A percentile compares a stretch with the other conserved stretches of the same genome.
Conservation (phyloP, 1,140 invertebrate species). For the Microplitis mediator region DNA sequence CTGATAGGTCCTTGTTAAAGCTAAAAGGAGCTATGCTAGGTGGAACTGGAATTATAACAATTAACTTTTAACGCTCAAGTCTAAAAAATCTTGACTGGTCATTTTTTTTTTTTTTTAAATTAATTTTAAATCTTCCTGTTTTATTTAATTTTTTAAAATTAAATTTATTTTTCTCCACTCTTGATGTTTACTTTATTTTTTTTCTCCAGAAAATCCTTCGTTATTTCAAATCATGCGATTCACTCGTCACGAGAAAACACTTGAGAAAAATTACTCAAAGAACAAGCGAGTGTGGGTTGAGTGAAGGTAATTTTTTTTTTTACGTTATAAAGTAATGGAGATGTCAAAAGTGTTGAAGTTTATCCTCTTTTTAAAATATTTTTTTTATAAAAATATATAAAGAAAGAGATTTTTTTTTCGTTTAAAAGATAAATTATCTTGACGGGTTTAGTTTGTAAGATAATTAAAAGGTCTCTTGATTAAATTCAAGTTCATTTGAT, state of each 20-base stretch:
- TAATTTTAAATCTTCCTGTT: neutral
- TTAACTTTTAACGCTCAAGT: slow-evolving; percentile 37
- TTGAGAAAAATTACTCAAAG: neutral
- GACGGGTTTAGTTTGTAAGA: neutral
- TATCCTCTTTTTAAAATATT: no score
- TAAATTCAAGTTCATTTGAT: neutral
- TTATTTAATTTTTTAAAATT: neutral
- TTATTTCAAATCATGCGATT: neutral
- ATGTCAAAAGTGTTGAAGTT: no score
- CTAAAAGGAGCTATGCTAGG: slow-evolving; percentile 83
- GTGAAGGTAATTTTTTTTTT: neutral
- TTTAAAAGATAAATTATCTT: no score
- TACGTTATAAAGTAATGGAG: no score
- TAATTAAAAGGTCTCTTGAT: slow-evolving; percentile 5
- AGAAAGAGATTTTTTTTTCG: no score
- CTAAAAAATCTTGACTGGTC: slow-evolving; percentile 21
- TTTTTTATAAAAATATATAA: no score
- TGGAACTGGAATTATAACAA: slow-evolving; percentile 71
- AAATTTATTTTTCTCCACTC: neutral
- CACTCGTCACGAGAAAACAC: neutral
- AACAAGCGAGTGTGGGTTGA: neutral
- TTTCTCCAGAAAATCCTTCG: neutral
- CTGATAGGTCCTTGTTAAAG: slow-evolving; percentile 69
- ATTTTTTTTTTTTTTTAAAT: neutral
- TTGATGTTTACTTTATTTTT: neutral